These are phyloP conservation scores for Sarotherodon lohbergeri DNA, from an alignment of 2,113 vertebrate species.

Conservation along the genomic window DNA sequence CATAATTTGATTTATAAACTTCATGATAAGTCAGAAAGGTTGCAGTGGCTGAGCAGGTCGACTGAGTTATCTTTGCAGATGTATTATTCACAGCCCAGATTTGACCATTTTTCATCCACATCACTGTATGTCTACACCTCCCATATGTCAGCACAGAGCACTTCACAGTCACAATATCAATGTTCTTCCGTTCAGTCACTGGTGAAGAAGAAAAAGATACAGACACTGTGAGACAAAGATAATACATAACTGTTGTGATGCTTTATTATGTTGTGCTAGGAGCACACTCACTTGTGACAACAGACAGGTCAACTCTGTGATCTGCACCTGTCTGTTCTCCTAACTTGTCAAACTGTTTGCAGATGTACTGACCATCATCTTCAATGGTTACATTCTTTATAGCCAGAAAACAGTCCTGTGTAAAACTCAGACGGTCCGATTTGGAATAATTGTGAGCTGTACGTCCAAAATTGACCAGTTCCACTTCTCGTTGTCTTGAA, in stretches of 20 bases:
- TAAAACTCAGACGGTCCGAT: not conserved
- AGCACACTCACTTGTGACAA: not conserved
- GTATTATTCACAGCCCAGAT: not conserved
- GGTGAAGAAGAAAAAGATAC: not conserved
- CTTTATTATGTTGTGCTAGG: not conserved
- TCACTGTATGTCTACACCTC: not conserved
- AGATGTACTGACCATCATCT: not conserved
- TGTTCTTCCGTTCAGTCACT: not conserved
- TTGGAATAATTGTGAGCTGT: not conserved
- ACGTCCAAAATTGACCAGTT: not conserved
- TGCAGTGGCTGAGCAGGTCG: not conserved
- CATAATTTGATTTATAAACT: not conserved
- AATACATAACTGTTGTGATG: not conserved
- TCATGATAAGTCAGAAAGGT: not conserved
- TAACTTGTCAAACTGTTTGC: not conserved
- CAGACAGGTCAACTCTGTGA: not conserved
- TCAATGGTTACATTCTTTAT: not conserved
- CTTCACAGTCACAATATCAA: not conserved
- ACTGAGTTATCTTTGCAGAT: not conserved
- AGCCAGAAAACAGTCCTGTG: not conserved
- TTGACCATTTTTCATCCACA: not conserved
- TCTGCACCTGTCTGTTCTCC: not conserved
- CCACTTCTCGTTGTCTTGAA: not conserved
- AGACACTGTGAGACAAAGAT: not conserved
- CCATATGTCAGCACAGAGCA: not conserved